phyloP scores from a whole-genome alignment of 2,888 invertebrate genomes.

The Chesias legatella region DNA sequence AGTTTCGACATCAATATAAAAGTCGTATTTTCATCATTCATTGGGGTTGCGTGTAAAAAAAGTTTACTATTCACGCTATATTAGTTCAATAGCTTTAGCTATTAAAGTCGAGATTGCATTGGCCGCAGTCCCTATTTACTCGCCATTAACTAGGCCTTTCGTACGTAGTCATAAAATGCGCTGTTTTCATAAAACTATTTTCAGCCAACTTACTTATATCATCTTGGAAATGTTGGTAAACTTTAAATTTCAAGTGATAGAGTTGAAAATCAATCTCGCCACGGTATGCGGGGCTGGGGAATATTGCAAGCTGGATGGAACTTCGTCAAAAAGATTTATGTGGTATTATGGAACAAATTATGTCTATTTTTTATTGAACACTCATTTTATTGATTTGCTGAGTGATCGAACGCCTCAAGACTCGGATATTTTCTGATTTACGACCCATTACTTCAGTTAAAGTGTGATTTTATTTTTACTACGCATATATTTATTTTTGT shows the following conservation, averaged over 20 bases:
- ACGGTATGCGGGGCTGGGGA: background rate
- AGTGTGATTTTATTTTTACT: conserved; percentile 30
- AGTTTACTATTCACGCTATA: conserved; percentile 2
- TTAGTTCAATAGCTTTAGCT: background rate
- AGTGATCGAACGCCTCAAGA: conserved; percentile 25
- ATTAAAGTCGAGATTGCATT: conserved; percentile 22
- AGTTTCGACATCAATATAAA: conserved; percentile 38
- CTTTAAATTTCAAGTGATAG: conserved; percentile 1
- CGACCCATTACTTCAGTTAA: conserved; percentile 24
- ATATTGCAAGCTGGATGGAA: conserved; percentile 24
- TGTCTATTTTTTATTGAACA: conserved; percentile 40
- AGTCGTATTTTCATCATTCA: conserved; percentile 31
- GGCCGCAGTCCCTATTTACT: conserved; percentile 27
- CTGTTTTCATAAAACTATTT: conserved; percentile 58
- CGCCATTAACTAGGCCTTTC: conserved; percentile 45
- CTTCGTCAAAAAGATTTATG: conserved; percentile 54
- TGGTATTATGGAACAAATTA: conserved; percentile 43
- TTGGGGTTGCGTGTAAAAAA: conserved; percentile 33
- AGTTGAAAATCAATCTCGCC: conserved; percentile 13
- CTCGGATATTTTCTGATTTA: conserved; percentile 26
- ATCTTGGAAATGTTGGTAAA: background rate
- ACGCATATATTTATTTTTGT: conserved; percentile 19
- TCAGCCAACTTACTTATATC: conserved; percentile 20
- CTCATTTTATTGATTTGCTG: conserved; percentile 32
- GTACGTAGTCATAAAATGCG: conserved; percentile 47